Evolutionary conservation across 2,113 vertebrate species (phyloP).

Genomic region (Lophochroa leadbeateri): DNA sequence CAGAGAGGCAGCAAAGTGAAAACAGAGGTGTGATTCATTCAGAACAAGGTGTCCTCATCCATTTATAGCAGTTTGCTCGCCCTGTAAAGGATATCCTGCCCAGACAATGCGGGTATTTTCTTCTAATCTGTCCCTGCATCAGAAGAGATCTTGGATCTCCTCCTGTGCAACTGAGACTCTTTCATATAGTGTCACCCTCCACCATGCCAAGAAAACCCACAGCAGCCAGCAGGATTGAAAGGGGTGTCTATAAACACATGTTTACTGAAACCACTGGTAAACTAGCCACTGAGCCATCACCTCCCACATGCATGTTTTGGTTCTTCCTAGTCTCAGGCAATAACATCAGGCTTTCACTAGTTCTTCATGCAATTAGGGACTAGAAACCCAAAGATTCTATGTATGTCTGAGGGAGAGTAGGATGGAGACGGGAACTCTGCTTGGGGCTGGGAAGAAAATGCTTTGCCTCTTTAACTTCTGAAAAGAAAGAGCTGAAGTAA

Average conservation of each 20-base stretch:
- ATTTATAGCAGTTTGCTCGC: neutral
- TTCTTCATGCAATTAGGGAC: neutral
- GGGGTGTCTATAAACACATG: slow-evolving; percentile 3
- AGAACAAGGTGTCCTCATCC: slow-evolving; percentile 12
- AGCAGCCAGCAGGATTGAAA: neutral
- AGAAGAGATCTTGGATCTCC: neutral
- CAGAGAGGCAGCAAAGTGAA: neutral
- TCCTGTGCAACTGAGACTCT: neutral
- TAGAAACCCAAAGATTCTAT: neutral
- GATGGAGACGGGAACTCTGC: neutral
- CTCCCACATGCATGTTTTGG: neutral
- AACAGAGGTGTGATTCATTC: neutral
- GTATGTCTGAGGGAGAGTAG: neutral
- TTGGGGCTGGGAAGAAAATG: neutral
- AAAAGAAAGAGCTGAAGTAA: neutral
- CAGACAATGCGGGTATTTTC: neutral
- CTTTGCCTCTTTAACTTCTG: neutral
- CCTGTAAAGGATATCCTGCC: neutral
- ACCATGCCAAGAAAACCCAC: neutral
- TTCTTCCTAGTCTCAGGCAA: neutral
- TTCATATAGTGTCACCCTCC: neutral
- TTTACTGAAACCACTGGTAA: slow-evolving; percentile 7
- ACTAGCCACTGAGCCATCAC: neutral
- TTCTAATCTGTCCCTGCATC: neutral
- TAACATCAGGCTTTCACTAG: neutral